Conservation (phyloP, 2,888 invertebrate genomes). For the Ashinkailepas kermadecensis region DNA sequence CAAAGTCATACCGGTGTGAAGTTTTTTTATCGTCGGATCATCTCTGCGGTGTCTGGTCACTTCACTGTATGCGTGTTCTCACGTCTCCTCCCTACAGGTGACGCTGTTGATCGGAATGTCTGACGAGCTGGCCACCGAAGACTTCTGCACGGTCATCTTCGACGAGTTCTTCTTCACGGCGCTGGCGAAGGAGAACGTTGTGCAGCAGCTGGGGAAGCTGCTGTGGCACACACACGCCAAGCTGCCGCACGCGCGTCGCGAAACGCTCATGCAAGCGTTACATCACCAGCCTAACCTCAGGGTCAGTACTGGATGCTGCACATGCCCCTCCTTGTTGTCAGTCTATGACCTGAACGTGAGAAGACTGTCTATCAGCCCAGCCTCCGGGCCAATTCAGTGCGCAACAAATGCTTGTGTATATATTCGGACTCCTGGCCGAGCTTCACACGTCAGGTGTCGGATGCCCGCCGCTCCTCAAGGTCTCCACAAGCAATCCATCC, state of each 20-base stretch:
- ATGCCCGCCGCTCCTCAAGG: too few species aligned
- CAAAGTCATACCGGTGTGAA: not conserved
- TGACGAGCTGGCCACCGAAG: constrained; percentile 87
- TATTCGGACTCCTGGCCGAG: too few species aligned
- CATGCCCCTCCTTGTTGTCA: too few species aligned
- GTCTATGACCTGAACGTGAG: too few species aligned
- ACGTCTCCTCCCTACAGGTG: constrained; percentile 42
- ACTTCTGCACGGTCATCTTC: constrained; percentile 89
- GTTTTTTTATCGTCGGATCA: constrained; percentile 22
- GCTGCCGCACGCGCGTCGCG: constrained; percentile 67
- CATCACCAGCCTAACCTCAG: constrained; percentile 43
- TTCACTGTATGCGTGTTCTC: not conserved
- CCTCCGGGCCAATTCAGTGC: too few species aligned
- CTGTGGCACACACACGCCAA: constrained; percentile 85
- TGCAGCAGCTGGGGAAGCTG: constrained; percentile 79
- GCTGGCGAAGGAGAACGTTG: constrained; percentile 79
- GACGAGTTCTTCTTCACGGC: constrained; percentile 93
- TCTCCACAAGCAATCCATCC: too few species aligned
- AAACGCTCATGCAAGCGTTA: constrained; percentile 70
- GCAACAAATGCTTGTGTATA: too few species aligned
- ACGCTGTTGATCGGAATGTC: constrained; percentile 76
- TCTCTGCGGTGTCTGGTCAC: constrained; percentile 24
- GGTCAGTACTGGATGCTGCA: not conserved
- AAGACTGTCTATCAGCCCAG: too few species aligned
- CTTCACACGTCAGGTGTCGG: too few species aligned